A percentile compares a stretch with the other conserved stretches of the same genome.
phyloP scores from a whole-genome alignment of 2,797 vertebrate species.

The Malacoraja senta region DNA sequence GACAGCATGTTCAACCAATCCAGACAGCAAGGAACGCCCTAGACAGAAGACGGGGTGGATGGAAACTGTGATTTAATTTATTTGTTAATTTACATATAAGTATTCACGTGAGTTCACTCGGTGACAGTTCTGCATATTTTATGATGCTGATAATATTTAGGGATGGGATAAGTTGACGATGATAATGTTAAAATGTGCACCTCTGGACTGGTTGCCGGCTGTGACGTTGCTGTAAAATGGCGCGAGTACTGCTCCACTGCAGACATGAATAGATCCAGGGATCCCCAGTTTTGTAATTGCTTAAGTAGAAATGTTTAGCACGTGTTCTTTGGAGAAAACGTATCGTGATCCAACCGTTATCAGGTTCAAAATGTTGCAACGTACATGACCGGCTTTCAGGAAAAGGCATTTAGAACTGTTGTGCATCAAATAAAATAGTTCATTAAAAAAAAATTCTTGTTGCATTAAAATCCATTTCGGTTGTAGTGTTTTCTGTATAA shows the following conservation, averaged over 20 bases:
- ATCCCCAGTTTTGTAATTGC: conserved; percentile 26
- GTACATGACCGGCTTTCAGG: too few species aligned
- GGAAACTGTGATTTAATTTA: conserved; percentile 38
- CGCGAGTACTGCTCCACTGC: conserved; percentile 34
- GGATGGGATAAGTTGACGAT: neutral
- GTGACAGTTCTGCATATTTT: neutral
- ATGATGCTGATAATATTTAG: neutral
- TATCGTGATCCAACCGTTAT: neutral
- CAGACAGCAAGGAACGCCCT: conserved; percentile 37
- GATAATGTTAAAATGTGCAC: conserved; percentile 29
- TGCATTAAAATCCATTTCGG: neutral
- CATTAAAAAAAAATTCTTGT: neutral
- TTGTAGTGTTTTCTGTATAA: neutral
- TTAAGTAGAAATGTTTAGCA: conserved; percentile 34
- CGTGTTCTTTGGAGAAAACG: conserved; percentile 29
- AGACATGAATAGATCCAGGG: conserved; percentile 31
- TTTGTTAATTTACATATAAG: conserved; percentile 34
- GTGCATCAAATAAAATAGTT: conserved; percentile 8
- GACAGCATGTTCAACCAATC: conserved; percentile 36
- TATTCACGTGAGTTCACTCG: conserved; percentile 13
- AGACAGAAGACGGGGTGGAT: conserved; percentile 37
- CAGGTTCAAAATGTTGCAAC: neutral
- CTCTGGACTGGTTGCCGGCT: conserved; percentile 35
- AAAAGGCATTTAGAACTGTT: conserved; percentile 11
- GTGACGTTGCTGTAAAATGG: conserved; percentile 38